Conservation (phyloP, 53 echinoderm and acorn worm species). For the Echinarachnius parma region DNA sequence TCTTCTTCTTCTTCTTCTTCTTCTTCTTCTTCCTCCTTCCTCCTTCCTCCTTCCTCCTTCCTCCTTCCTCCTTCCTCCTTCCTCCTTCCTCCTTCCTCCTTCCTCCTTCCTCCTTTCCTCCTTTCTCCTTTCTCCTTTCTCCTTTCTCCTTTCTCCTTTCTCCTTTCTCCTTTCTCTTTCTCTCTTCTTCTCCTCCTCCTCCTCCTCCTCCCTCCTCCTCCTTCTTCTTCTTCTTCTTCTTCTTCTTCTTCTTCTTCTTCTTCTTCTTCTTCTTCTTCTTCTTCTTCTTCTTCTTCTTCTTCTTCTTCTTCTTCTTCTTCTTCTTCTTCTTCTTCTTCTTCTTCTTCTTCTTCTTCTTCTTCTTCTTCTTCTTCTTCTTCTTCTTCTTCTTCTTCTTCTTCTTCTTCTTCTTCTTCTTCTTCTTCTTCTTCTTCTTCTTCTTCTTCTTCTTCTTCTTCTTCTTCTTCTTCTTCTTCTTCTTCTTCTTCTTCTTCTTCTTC, state of each 20-base stretch:
- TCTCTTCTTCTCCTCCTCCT: not conserved
- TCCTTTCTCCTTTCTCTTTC: not conserved
- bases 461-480: slow-evolving; percentile 6
- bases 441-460: slow-evolving; percentile 5
- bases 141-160: not conserved
- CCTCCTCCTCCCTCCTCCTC: not conserved
- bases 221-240: slow-evolving; percentile 6
- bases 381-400: slow-evolving; percentile 5
- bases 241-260: slow-evolving; percentile 6
- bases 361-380: slow-evolving; percentile 3
- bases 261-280: slow-evolving; percentile 5
- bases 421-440: slow-evolving; percentile 6
- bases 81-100: not conserved
- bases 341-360: slow-evolving; percentile 6
- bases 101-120: slow-evolving; percentile 1
- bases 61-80: not conserved
- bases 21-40: slow-evolving; percentile 1
- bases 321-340: slow-evolving; percentile 5
- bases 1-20: slow-evolving; percentile 6
- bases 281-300: slow-evolving; percentile 6
- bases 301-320: slow-evolving; percentile 6
- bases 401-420: slow-evolving; percentile 6
- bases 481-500: slow-evolving; percentile 6
- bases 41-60: not conserved
- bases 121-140: not conserved